Conservation (phyloP, 2,113 vertebrate genomes). For the Sander vitreus region DNA sequence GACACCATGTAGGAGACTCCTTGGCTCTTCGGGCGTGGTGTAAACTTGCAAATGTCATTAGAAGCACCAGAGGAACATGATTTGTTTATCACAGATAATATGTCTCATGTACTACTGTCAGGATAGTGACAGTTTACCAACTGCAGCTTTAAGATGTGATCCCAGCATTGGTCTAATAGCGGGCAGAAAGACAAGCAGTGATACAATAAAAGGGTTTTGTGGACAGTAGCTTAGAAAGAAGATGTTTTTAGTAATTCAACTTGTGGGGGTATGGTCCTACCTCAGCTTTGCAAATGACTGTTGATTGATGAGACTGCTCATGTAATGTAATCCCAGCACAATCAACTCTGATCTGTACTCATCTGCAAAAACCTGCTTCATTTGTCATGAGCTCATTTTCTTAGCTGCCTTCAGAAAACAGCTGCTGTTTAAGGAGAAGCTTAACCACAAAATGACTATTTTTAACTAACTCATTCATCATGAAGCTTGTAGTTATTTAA, state of each 20-base stretch:
- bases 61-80: no score
- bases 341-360: background rate
- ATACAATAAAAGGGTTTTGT: background rate
- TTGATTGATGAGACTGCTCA: background rate
- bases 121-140: no score
- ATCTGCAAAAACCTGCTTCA: no score
- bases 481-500: no score
- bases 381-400: background rate
- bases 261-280: background rate
- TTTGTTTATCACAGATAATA: no score
- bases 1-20: no score
- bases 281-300: background rate
- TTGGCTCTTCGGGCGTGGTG: no score
- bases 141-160: background rate
- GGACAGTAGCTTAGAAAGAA: background rate
- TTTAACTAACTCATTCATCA: background rate
- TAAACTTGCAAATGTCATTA: no score
- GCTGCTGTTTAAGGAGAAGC: background rate
- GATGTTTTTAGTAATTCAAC: background rate
- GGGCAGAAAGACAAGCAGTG: background rate
- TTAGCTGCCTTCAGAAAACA: background rate
- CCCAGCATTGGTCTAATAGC: background rate
- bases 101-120: no score
- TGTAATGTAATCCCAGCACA: background rate
- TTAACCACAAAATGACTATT: background rate